Evolutionary conservation across 1,140 invertebrate genomes (phyloP), one percentile per base, ranked within the genome.

Genomic region (Nixonia krombeini): DNA sequence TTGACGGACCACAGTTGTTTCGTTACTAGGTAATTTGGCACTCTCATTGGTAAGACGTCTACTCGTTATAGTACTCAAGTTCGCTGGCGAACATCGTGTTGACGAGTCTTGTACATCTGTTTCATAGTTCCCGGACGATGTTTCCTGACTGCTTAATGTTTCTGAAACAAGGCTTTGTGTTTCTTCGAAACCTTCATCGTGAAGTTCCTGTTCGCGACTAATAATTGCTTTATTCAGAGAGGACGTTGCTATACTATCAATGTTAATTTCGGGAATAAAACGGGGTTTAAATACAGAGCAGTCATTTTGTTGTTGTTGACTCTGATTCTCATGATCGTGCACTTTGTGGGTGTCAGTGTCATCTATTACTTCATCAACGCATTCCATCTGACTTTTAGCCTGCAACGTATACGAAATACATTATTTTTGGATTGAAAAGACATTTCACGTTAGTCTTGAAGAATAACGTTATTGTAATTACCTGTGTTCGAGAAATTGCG

Each of bases 181-280:
- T 83, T 95, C 94, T 78, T 96, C 94, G 73, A 96, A 96, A 5
- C 94, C 94, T 86, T 96, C 94, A 75, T 96, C 94, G 65, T 93
- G 92, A 29, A 93, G 73, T 62, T 93, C 90, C 58, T 90, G 88
- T 51, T 92, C 90, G 8, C 86, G 42, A 0, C 55, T 56, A 1
- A 70, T 88, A 26, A 80, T 73, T 75, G 67, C 88, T 59, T 17
- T 44, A 0, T 18, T 17, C 4, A 80, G 62, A 2, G 80, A 68
- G 15, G 76, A 61, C 1, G 78, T 65, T 5, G 84, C 73, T 33
- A 13, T 10, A 10, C 31, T 6, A 33, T 6, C 13, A 0, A 86
- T 76, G 49, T 63, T 79, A 8, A 87, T 83, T 23, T 86, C 85
- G 0, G 86, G 81, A 10, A 85, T 82, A 31, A 84, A 86, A 16